A percentile compares a stretch with the other conserved stretches of the same genome.
These are phyloP conservation scores for Pelecanoides urinatrix DNA, from an alignment of 2,113 vertebrate species.

Conservation along the genomic window DNA sequence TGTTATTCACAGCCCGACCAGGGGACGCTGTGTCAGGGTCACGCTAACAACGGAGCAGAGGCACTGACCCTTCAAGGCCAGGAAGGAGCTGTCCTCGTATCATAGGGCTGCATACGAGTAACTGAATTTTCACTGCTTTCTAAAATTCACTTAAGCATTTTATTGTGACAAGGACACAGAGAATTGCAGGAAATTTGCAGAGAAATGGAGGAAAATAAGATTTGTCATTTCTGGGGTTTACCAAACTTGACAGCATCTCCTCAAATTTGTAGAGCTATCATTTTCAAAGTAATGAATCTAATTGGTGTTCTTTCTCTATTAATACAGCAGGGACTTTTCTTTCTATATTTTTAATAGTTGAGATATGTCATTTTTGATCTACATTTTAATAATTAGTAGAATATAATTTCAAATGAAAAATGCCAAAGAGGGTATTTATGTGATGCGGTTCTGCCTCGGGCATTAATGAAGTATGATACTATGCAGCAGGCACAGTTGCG, in stretches of 20 bases:
- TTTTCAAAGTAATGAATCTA: not conserved
- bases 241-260: not conserved
- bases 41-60: not conserved
- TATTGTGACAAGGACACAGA: not conserved
- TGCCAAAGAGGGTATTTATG: constrained; percentile 61
- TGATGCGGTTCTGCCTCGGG: constrained; percentile 12
- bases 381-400: constrained; percentile 39
- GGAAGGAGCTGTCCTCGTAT: not conserved
- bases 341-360: not conserved
- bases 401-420: constrained; percentile 47
- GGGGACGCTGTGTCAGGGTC: too few relatives aligned
- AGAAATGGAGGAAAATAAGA: not conserved
- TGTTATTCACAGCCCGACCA: too few relatives aligned
- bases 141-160: not conserved
- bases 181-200: not conserved
- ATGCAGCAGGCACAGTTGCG: not conserved
- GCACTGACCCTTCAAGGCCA: not conserved
- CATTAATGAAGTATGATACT: constrained; percentile 40
- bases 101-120: not conserved
- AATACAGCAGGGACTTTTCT: not conserved
- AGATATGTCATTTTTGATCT: constrained; percentile 29
- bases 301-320: not conserved
- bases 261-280: not conserved
- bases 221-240: not conserved
- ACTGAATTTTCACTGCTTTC: not conserved